Percentiles rank a stretch among this genome's conserved stretches.
These are phyloP conservation scores for Polydrusus pterygomalis DNA, from an alignment of 2,888 invertebrate genomes.

Conservation along the genomic window DNA sequence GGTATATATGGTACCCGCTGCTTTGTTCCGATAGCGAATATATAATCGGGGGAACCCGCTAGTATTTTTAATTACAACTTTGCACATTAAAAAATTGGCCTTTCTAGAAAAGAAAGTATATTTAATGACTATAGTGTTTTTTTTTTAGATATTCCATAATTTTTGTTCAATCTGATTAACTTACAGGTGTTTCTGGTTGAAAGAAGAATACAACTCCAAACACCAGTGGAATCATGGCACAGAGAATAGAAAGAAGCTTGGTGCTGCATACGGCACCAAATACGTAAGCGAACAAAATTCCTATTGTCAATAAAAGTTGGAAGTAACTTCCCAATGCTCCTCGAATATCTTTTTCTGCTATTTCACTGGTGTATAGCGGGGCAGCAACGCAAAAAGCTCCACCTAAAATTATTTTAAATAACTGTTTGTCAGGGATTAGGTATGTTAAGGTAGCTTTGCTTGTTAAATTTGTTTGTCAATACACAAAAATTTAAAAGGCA, in stretches of 20 bases:
- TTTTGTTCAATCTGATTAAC: slow-evolving; percentile 1
- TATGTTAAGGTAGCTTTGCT: too few relatives aligned
- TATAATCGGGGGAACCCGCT: too few relatives aligned
- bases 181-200: slow-evolving; percentile 90
- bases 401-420: slow-evolving; percentile 66
- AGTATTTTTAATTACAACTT: too few relatives aligned
- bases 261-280: slow-evolving; percentile 78
- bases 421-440: too few relatives aligned
- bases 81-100: too few relatives aligned
- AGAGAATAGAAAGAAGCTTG: slow-evolving; percentile 78
- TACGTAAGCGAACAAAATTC: slow-evolving; percentile 86
- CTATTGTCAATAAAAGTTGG: slow-evolving; percentile 88
- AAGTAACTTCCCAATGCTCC: slow-evolving; percentile 91
- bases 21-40: too few relatives aligned
- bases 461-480: too few relatives aligned
- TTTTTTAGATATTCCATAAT: too few relatives aligned
- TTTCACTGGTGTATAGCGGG: slow-evolving; percentile 91
- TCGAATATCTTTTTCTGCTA: slow-evolving; percentile 87
- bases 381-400: slow-evolving; percentile 89
- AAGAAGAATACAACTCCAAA: slow-evolving; percentile 84
- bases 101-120: too few relatives aligned
- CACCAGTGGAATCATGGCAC: slow-evolving; percentile 79
- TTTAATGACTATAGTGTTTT: too few relatives aligned
- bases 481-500: too few relatives aligned
- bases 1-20: too few relatives aligned